Evolutionary conservation across 2,113 vertebrate species (phyloP), one percentile per base, ranked within the genome.

Genomic region (Ancistrus triradiatus): DNA sequence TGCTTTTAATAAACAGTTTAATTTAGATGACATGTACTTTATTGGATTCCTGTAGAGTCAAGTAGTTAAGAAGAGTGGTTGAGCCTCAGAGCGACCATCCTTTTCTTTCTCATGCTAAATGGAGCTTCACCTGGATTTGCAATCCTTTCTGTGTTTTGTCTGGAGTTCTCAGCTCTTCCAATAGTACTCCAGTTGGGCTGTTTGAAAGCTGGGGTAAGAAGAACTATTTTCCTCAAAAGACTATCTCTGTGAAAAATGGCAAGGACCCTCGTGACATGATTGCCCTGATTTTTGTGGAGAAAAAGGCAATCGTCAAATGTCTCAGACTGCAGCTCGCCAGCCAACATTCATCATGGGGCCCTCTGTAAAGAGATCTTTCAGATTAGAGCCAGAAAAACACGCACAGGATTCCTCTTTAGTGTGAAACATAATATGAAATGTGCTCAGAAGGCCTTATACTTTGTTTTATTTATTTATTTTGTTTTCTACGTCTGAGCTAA

Each of bases 151-250:
- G 60, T 72, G 59, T 79, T 75, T 80, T 70, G 62, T 72, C 72
- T 75, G 53, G 59, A 65, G 73, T 71, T 77, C 68, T 74, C 59
- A 19, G 46, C 76, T 80, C 63, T 42, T 56, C 68, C 75, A 75
- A 66, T 75, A 77, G 43, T 68, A 69, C 72, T 77, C 60, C 68
- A 75, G 70, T 52, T 15, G 64, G 43, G 72, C 75, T 73, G 76
- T 84, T 72, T 66, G 38, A n/a, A 49, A 28, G 15, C 9, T 27
- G 25, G 49, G 1, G 5, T 77, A 85, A 85, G 82, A 77, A 79
- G 81, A 77, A 77, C 75, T 31, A 80, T 83, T 84, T 79, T 79
- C 73, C 72, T 79, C 79, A 83, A 77, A 87, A 83, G 74, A 78
- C 79, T 72, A 83, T 84, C 78, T 84, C 62, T 70, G 73, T 81